Base-by-base conservation (phyloP, 2,888 invertebrate genomes). In the Nesidiocoris tenuis region DNA sequence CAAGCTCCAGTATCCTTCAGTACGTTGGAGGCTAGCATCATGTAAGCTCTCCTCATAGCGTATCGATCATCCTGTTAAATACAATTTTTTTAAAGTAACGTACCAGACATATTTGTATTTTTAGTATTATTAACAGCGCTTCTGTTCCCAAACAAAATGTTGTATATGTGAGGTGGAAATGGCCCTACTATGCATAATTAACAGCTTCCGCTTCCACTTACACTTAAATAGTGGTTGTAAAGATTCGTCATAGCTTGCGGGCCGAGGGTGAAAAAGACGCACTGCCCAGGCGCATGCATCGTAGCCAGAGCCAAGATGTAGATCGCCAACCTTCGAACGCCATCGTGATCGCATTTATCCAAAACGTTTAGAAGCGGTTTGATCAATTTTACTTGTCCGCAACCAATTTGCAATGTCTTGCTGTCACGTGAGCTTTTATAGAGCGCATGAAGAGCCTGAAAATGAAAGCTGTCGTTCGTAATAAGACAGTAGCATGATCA, bases 301-400 rank as follows among this genome's bases (percentile, higher is more conserved):
- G 23, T 7, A 12, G 64, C 55, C 64, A 74, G 39, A 7, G 74
- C 54, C 17, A 74, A 16, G 17, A 64, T 63, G 17, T 63, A 74
- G n/a, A 55, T 18, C 1, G 74, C 74, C 1, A 19, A 23, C 5
- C 74, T 21, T 22, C 74, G 74, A 54, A 54, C 22, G 23, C 74
- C 74, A 19, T 74, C 74, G 63, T 74, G 61, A 39, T 74, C 64
- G 22, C 63, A 74, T 18, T 74, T 61, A 12, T 74, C 63, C 64
- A 74, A 55, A 22, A 74, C 74, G 2, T 74, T 64, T 3, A 74
- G 64, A 17, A 74, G 19, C 5, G 5, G 56, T 17, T 19, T 18
- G 9, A 74, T 74, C 0, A 64, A 23, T 55, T 63, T 64, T 55
- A 54, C 55, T 18, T 63, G 54, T 12, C 74, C 74, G 22, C 39